Percentiles rank a stretch among this genome's conserved stretches.
These are phyloP conservation scores for Selenia dentaria DNA, from an alignment of 2,888 invertebrate genomes.

Conservation along the genomic window DNA sequence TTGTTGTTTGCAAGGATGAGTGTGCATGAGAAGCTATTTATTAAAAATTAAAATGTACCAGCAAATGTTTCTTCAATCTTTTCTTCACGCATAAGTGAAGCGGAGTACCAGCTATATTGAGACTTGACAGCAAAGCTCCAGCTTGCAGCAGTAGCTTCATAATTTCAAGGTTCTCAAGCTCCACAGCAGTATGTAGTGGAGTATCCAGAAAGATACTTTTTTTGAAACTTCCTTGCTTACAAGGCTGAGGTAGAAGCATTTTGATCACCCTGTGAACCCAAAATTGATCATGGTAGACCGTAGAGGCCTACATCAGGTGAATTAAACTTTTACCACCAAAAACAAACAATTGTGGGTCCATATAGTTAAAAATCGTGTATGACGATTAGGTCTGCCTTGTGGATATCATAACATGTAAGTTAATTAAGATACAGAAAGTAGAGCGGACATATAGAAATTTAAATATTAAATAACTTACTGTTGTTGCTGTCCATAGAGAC, in stretches of 20 bases:
- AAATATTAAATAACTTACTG: too few species aligned
- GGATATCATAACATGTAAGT: too few species aligned
- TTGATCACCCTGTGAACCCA: slow-evolving; percentile 23
- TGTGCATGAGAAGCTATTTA: too few species aligned
- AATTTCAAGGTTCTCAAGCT: slow-evolving; percentile 30
- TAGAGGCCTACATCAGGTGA: slow-evolving; percentile 4
- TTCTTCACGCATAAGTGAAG: slow-evolving; percentile 42
- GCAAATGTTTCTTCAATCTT: slow-evolving; percentile 33
- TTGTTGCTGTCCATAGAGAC: slow-evolving; percentile 5
- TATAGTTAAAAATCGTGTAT: too few species aligned
- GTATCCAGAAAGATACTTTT: slow-evolving; percentile 15
- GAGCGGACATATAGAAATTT: too few species aligned
- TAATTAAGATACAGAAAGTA: neutral
- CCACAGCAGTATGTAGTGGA: slow-evolving; percentile 41
- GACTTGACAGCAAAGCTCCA: slow-evolving; percentile 25
- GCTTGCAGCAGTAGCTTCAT: slow-evolving; percentile 27
- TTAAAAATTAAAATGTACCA: slow-evolving; percentile 21
- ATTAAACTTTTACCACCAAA: neutral
- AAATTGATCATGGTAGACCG: slow-evolving; percentile 3
- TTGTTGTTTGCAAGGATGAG: too few species aligned
- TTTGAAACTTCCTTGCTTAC: slow-evolving; percentile 6
- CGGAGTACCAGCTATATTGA: slow-evolving; percentile 36
- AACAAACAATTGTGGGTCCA: too few species aligned
- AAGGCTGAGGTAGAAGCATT: slow-evolving; percentile 15
- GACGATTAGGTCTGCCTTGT: too few species aligned